Evolutionary conservation across 2,888 invertebrate genomes (phyloP).

Genomic region (Eupelmus urozonus): DNA sequence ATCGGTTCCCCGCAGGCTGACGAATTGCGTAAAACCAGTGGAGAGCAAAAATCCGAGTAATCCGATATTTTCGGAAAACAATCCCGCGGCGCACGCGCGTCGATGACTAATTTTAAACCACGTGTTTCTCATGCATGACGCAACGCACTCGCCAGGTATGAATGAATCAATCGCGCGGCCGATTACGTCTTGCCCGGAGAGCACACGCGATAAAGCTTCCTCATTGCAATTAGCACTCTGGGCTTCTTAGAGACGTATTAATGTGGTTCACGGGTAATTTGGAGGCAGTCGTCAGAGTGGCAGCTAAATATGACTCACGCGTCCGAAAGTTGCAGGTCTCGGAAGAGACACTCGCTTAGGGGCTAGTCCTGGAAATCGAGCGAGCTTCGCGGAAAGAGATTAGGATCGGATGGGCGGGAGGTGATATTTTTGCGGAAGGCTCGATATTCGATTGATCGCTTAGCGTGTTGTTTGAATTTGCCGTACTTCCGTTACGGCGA

Average conservation of each 20-base stretch:
- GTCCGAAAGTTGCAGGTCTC: neutral
- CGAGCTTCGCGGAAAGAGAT: slow-evolving; percentile 17
- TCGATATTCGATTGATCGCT: neutral
- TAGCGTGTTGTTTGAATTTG: neutral
- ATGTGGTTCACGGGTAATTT: neutral
- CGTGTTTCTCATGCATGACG: slow-evolving; percentile 8
- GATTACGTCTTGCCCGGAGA: neutral
- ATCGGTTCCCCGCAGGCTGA: neutral
- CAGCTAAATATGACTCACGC: neutral
- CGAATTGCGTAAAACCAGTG: neutral
- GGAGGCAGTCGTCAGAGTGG: neutral
- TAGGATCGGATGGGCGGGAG: neutral
- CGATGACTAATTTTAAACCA: slow-evolving; percentile 28
- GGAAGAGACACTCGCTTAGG: too few relatives aligned
- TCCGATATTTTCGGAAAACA: slow-evolving; percentile 36
- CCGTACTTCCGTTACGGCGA: neutral
- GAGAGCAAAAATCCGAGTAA: neutral
- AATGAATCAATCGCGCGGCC: slow-evolving; percentile 26
- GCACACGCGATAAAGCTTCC: slow-evolving; percentile 14
- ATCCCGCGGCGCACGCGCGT: neutral
- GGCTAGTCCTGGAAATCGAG: slow-evolving; percentile 21
- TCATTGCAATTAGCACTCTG: neutral
- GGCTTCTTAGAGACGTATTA: too few relatives aligned
- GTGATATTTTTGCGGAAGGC: neutral
- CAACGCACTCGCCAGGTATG: slow-evolving; percentile 1